Evolutionary conservation across 2,888 invertebrate genomes (phyloP), one percentile per base, ranked within the genome.

Genomic region (Argyresthia albistria): DNA sequence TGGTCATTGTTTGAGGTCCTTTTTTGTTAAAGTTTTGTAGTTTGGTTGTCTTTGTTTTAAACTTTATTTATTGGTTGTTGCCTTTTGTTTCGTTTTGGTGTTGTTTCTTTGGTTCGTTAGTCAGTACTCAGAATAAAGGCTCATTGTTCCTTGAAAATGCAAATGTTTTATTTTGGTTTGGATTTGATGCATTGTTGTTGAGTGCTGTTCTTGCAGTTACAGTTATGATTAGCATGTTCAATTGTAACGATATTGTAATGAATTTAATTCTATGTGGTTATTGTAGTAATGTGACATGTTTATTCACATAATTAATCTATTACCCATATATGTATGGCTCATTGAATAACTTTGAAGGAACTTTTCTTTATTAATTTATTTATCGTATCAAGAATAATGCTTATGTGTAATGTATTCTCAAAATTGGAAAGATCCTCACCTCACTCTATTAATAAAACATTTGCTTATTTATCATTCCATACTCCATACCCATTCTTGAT

Each of bases 1-100:
- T 46, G 15, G 45, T 36, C 48, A 12, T 76, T 69, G 66, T 69
- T 59, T 52, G 36, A 14, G 16, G 25, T 46, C 7, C 11, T 36
- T 51, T 51, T 51, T 51, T 51, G 37, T 49, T 49, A n/a, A 46
- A 45, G 35, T 46, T 35, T 46, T 46, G 35, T 46, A 25, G 14
- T 9, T 43, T 43, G 43, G n/a, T 48, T 43, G 43, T 51, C 51
- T 46, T 52, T 52, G 52, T 52, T 46, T 51, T 46, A 43, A 50
- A 43, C 15, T 43, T 51, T 42, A 51, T 51, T 16, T 46, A 52
- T 46, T 46, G 12, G 52, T 43, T 48, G 4, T n/a, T 9, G 50
- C 14, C 16, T 16, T 52, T 46, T 46, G 46, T 52, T 46, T 46
- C 35, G 10, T 36, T 46, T 52, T 36, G 36, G 14, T 39, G 45